Conservation (phyloP, 2,113 vertebrate species). For the Tauraco erythrolophus region DNA sequence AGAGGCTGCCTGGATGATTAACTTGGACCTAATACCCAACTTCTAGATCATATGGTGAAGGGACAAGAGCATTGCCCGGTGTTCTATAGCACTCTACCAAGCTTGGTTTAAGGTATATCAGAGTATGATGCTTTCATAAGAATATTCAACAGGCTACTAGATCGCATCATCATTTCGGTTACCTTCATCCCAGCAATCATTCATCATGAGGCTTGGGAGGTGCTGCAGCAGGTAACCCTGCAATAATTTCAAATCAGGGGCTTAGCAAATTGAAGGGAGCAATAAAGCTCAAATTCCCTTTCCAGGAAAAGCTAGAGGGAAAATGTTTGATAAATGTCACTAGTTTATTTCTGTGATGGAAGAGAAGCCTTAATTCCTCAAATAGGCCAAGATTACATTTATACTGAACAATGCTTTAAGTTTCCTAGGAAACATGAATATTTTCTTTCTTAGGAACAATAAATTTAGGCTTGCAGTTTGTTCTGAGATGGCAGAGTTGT, state of each 20-base stretch:
- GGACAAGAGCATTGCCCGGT: fast-evolving
- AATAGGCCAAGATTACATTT: background rate
- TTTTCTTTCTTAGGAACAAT: background rate
- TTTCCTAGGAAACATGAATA: slow-evolving; percentile 22
- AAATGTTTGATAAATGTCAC: background rate
- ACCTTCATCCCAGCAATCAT: background rate
- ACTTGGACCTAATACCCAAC: background rate
- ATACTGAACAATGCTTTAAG: background rate
- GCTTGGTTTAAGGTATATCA: background rate
- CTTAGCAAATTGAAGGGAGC: background rate
- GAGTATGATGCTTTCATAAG: background rate
- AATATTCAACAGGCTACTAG: background rate
- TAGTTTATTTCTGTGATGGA: background rate
- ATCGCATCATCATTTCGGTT: background rate
- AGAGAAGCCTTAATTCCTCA: background rate
- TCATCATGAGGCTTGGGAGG: background rate
- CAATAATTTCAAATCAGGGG: background rate
- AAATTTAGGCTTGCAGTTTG: background rate
- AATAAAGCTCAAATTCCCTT: background rate
- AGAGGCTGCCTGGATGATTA: background rate
- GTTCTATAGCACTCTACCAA: background rate
- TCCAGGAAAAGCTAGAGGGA: background rate
- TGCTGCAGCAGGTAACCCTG: background rate
- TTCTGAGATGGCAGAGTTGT: background rate
- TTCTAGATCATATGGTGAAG: background rate